Evolutionary conservation across 2,888 invertebrate species (phyloP).

Genomic region (Andrena trimmerana): DNA sequence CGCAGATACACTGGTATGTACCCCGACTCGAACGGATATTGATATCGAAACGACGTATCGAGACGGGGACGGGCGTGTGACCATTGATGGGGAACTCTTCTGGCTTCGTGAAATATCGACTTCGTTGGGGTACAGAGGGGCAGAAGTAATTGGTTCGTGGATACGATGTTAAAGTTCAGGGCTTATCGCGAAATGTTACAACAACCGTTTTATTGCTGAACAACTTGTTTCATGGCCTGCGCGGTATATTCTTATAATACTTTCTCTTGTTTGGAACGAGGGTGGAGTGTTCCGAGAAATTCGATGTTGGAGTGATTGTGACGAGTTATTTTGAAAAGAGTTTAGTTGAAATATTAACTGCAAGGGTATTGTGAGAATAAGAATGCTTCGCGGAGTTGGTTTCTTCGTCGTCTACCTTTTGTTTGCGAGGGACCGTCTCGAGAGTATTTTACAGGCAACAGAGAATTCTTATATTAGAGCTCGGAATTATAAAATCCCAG

Average conservation of each 20-base stretch:
- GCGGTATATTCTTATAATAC: neutral
- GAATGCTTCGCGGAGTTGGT: neutral
- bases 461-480: neutral
- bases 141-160: slow-evolving; percentile 23
- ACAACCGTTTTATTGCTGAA: neutral
- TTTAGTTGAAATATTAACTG: too few relatives aligned
- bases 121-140: neutral
- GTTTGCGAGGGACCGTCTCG: neutral
- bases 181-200: slow-evolving; percentile 25
- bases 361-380: neutral
- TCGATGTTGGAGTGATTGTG: neutral
- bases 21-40: neutral
- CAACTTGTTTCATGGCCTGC: neutral
- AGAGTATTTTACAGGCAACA: neutral
- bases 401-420: neutral
- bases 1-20: neutral
- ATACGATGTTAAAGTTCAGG: slow-evolving; percentile 16
- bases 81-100: slow-evolving; percentile 19
- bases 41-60: slow-evolving; percentile 10
- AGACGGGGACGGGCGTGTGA: neutral
- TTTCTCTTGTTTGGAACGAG: neutral
- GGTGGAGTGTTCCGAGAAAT: neutral
- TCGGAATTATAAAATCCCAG: neutral
- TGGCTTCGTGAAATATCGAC: slow-evolving; percentile 26
- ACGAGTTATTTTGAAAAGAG: neutral